phyloP scores from a whole-genome alignment of 2,888 invertebrate species.

The Morpho achilles region DNA sequence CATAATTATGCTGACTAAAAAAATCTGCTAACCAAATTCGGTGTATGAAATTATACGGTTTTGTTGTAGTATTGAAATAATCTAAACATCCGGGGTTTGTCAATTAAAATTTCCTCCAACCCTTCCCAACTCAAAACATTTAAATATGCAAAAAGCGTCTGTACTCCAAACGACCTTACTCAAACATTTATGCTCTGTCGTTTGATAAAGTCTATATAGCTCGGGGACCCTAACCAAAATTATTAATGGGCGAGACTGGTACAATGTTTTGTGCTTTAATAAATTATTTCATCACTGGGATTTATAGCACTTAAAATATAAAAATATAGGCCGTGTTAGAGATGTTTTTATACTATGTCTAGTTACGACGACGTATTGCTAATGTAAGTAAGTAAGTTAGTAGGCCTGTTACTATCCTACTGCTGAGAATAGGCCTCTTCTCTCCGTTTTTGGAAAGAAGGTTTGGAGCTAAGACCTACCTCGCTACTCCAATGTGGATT shows the following conservation, averaged over 20 bases:
- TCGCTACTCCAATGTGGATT: no score
- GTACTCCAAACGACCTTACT: slow-evolving; percentile 36
- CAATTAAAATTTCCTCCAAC: slow-evolving; percentile 31
- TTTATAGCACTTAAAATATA: background rate
- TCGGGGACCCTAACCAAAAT: slow-evolving; percentile 35
- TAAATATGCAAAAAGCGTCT: slow-evolving; percentile 60
- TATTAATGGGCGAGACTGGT: slow-evolving; percentile 43
- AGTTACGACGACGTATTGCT: no score
- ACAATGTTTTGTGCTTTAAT: slow-evolving; percentile 20
- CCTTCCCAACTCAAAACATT: slow-evolving; percentile 60
- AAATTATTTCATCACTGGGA: background rate
- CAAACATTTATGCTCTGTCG: slow-evolving; percentile 57
- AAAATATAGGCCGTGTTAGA: background rate
- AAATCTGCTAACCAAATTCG: no score
- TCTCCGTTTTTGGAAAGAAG: no score
- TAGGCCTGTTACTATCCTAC: no score
- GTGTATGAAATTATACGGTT: background rate
- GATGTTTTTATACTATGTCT: no score
- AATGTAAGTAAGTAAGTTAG: no score
- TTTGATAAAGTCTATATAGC: slow-evolving; percentile 47
- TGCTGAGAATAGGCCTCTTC: no score
- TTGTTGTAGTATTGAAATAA: background rate
- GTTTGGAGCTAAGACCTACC: no score
- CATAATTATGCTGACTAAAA: background rate
- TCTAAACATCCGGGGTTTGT: background rate